Evolutionary conservation across 2,113 vertebrate genomes (phyloP).

Genomic region (Megaceryle torquata): DNA sequence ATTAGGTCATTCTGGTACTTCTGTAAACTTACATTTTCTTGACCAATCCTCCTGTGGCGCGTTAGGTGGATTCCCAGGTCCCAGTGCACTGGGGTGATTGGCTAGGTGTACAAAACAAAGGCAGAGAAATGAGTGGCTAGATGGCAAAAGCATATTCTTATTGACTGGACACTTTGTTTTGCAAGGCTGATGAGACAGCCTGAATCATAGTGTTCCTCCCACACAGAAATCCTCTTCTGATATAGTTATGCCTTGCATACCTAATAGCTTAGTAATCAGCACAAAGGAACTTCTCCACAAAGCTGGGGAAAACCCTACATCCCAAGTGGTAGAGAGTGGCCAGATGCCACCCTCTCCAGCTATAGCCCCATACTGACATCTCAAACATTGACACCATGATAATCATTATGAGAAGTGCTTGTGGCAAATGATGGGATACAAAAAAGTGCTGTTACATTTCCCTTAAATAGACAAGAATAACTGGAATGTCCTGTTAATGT

Average conservation of each 20-base stretch:
- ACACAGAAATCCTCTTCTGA: constrained; percentile 68
- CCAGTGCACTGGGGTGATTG: background rate
- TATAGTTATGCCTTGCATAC: constrained; percentile 14
- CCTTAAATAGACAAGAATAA: background rate
- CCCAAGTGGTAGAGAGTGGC: background rate
- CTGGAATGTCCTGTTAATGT: background rate
- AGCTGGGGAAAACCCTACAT: background rate
- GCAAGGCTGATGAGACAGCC: constrained; percentile 33
- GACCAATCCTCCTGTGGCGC: background rate
- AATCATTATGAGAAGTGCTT: background rate
- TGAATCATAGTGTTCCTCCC: constrained; percentile 62
- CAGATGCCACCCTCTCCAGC: background rate
- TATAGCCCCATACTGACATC: background rate
- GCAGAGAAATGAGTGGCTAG: background rate
- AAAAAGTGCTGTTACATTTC: background rate
- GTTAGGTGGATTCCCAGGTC: background rate
- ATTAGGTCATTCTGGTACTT: background rate
- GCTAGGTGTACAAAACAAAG: constrained; percentile 3
- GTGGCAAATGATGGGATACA: background rate
- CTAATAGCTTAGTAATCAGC: constrained; percentile 12
- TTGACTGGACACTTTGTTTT: constrained; percentile 45
- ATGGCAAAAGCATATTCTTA: background rate
- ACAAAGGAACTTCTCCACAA: background rate
- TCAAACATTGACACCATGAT: background rate
- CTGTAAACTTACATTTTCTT: background rate